Evolutionary conservation across 2,888 invertebrate species (phyloP), one percentile per base, ranked within the genome.

Genomic region (Pristionchus arcanus): DNA sequence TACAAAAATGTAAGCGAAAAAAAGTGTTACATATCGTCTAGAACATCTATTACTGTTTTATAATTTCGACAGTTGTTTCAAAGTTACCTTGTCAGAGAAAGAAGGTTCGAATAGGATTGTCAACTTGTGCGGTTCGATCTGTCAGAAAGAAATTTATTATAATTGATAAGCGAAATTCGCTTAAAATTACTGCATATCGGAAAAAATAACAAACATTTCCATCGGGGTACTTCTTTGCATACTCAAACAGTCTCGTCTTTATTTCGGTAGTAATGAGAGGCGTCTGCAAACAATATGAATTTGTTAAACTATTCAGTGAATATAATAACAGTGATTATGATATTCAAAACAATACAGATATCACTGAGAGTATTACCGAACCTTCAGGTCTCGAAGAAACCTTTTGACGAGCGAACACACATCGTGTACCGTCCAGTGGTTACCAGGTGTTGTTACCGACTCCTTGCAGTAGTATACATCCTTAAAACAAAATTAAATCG

Each of bases 361-460:
- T 21, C 59, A 25, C 59, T 4, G 21, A 4, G 21, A 59, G 5
- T 9, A 59, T 11, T 49, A 81, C 25, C 84, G 31, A 55, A 84
- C 84, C 86, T 86, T 86, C 37, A 86, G 34, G 37, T 86, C 86
- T 21, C 93, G 89, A 42, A 94, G 91, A 87, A 94, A 94, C 28
- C 93, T 91, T 90, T 94, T 94, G 63, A 94, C 92, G 83, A 93
- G 89, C 16, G 92, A 90, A 68, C 93, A 93, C 37, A 93, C 92
- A 77, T 94, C 94, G 83, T 92, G 92, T 3, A 86, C 28, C 34
- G 63, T 53, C 84, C 84, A 86, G 2, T 19, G 31, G 77, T n/a
- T 42, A 0, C 42, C 42, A 11, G 42, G 42, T 4, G 63, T 42
- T 3, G 37, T 37, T 42, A 86, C 59, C 25, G 86, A 66, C 25